Evolutionary conservation across 2,888 invertebrate species (phyloP), one percentile per base, ranked within the genome.

Genomic region (Leptarthrus brevirostris): DNA sequence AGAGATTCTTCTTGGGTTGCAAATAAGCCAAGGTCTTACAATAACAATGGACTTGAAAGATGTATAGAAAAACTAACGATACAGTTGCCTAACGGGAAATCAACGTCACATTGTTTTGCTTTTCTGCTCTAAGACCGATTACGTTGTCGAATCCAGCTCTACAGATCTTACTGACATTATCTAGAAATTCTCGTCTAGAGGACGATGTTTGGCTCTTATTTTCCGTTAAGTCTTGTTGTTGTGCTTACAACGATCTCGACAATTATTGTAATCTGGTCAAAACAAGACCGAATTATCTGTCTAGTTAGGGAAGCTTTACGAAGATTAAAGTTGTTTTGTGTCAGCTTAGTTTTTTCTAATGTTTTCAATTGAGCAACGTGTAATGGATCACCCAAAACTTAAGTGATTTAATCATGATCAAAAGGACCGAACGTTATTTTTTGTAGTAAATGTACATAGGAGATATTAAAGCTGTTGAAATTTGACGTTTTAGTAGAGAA

Each of bases 31-130:
- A 54, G 71, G 54, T 54, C 54, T 54, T 40, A 22, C 20, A 71
- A 36, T 44, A 71, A 71, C 71, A 71, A 71, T 71, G 71, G 71
- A n/a, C 40, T 24, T 53, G 34, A 40, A 49, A 44, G 40, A 52
- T 36, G 22, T 34, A 24, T 24, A 22, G 40, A 54, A 71, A 71
- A 71, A 71, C 71, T 71, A 53, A 71, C 71, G 71, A 54, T 54
- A 71, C 71, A 71, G 71, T 71, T 71, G 71, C 40, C 44, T 71
- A 71, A 71, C 71, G 71, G 71, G 71, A 71, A 71, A 71, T 54
- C 12, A 24, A 54, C 54, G 54, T 54, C 40, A 71, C 24, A 40
- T 71, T 53, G 54, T 71, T 71, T 36, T 69, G 34, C 52, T 49
- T 52, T 52, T 69, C 20, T 26, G 14, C 24, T 47, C 24, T 30